Percentiles rank a stretch among this genome's conserved stretches.
Evolutionary conservation across 2,113 vertebrate species (phyloP).

Genomic region (Catagonus wagneri): DNA sequence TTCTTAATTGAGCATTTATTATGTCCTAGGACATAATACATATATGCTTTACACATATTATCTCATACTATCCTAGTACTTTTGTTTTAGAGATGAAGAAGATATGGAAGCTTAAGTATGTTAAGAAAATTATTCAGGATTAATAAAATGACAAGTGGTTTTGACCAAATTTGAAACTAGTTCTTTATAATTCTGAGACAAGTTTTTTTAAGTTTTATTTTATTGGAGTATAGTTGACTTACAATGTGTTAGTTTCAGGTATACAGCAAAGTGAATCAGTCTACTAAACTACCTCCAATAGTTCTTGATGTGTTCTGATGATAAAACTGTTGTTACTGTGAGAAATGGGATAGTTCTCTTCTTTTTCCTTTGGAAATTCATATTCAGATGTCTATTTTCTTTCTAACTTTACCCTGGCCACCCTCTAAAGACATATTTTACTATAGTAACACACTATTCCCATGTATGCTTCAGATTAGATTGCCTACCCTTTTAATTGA

Average conservation of each 20-base stretch:
- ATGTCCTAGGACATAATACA: not conserved
- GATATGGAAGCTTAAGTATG: not conserved
- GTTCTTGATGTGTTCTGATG: not conserved
- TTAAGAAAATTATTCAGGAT: not conserved
- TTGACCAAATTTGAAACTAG: not conserved
- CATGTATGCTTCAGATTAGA: not conserved
- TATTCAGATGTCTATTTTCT: not conserved
- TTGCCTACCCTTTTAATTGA: not conserved
- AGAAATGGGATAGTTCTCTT: not conserved
- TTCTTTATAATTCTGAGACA: not conserved
- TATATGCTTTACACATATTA: not conserved
- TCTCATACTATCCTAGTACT: not conserved
- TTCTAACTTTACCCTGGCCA: not conserved
- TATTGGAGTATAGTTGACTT: too few relatives aligned
- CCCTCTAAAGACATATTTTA: not conserved
- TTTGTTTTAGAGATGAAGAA: not conserved
- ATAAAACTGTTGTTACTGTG: not conserved
- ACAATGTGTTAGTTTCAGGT: too few relatives aligned
- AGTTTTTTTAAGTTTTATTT: not conserved
- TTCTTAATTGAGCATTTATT: not conserved
- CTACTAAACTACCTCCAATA: not conserved
- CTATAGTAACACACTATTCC: not conserved
- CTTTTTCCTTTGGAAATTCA: constrained; percentile 15
- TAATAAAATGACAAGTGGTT: not conserved
- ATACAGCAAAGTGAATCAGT: not conserved